Conservation (phyloP, 2,113 vertebrate genomes). For the Salvelinus alpinus region DNA sequence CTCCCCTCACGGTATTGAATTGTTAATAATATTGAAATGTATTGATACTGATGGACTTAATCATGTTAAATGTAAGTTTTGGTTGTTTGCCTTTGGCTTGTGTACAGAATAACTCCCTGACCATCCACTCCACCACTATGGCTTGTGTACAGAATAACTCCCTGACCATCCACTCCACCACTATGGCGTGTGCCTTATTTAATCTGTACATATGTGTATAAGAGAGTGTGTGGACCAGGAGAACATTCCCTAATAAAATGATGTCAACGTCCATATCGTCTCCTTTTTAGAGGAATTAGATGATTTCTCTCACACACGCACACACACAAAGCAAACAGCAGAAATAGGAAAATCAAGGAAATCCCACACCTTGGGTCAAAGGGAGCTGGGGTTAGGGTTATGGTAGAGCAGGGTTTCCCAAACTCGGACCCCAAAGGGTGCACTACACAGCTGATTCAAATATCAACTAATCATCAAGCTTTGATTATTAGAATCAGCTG, state of each 20-base stretch:
- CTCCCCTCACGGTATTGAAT: not conserved
- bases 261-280: not conserved
- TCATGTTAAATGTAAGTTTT: conserved; percentile 40
- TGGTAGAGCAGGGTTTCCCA: no score
- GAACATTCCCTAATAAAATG: conserved; percentile 67
- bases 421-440: no score
- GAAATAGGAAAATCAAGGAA: no score
- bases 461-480: no score
- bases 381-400: no score
- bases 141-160: conserved; percentile 48
- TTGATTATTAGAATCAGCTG: no score
- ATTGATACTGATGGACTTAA: conserved; percentile 41
- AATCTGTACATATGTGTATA: conserved; percentile 75
- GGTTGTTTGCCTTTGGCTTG: conserved; percentile 12
- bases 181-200: conserved; percentile 87
- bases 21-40: conserved; percentile 49
- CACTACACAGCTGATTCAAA: no score
- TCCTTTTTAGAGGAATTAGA: not conserved
- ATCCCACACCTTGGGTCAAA: no score
- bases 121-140: no score
- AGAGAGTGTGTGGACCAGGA: conserved; percentile 56
- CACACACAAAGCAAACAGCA: no score
- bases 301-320: no score
- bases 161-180: not conserved
- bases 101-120: conserved; percentile 47